Evolutionary conservation across 2,888 invertebrate species (phyloP).

Genomic region (Apotomis betuletana): DNA sequence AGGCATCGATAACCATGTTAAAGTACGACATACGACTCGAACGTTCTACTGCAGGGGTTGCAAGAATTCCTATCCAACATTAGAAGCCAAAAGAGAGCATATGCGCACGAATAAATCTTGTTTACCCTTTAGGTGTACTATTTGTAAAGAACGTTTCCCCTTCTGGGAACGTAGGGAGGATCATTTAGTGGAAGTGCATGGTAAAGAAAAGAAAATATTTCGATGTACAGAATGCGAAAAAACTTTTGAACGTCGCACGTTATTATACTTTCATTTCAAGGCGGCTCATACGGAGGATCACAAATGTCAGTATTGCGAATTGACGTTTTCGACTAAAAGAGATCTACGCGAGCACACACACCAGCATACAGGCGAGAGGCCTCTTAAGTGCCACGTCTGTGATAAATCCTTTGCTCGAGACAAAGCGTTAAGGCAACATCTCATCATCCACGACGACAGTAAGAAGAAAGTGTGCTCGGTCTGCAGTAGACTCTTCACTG

Average conservation of each 20-base stretch:
- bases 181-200: slow-evolving; percentile 48
- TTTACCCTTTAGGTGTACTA: slow-evolving; percentile 46
- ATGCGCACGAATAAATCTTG: slow-evolving; percentile 45
- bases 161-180: slow-evolving; percentile 46
- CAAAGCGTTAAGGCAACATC: slow-evolving; percentile 34
- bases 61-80: slow-evolving; percentile 45
- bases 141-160: slow-evolving; percentile 48
- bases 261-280: slow-evolving; percentile 48
- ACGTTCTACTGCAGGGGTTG: slow-evolving; percentile 38
- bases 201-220: slow-evolving; percentile 44
- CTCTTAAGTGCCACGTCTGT: slow-evolving; percentile 40
- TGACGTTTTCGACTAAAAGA: slow-evolving; percentile 43
- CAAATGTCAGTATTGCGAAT: slow-evolving; percentile 46
- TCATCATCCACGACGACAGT: slow-evolving; percentile 42
- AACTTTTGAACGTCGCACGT: slow-evolving; percentile 44
- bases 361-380: slow-evolving; percentile 35
- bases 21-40: slow-evolving; percentile 18
- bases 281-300: slow-evolving; percentile 46
- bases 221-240: slow-evolving; percentile 47
- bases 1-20: slow-evolving; percentile 35
- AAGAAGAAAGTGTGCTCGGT: slow-evolving; percentile 40
- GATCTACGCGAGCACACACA: slow-evolving; percentile 38
- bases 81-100: slow-evolving; percentile 49
- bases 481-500: slow-evolving; percentile 37
- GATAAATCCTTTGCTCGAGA: slow-evolving; percentile 38